Base-by-base conservation (phyloP, 2,113 vertebrate genomes). In the Corydoras maculifer region DNA sequence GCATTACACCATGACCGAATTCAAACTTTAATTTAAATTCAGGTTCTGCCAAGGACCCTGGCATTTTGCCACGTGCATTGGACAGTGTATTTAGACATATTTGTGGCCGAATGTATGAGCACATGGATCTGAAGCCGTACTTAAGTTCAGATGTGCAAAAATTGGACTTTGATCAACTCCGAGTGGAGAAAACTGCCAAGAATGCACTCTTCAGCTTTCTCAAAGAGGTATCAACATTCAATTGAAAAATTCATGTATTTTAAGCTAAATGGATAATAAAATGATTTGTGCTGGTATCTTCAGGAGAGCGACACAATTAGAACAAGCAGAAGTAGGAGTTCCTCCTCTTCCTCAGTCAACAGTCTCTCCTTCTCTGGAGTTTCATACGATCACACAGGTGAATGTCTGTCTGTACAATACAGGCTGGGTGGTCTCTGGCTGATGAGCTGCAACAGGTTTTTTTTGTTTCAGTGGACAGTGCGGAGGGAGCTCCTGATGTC, bases 51-150 rank as follows among this genome's bases (percentile, higher is more conserved):
- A 93, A 90, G 77, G 90, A 94, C 55, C 89, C 88, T 3, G 94
- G 94, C 11, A 89, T 94, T 68, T 85, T 96, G 32, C 93, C 91
- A 49, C 89, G 90, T 13, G 88, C 91, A 6, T 81, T 96, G 78
- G 90, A 89, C 13, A 77, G 85, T 57, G 86, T 91, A 62, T 94
- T 95, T 78, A 81, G 82, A n/a, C 81, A 89, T 65, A 81, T 91
- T 4, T 78, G 58, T 71, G 88, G 84, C 9, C 86, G 77, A 18
- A 88, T 85, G 68, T 94, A 95, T 43, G 79, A 77, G 13, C 86
- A 81, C 25, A 93, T 94, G 93, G 89, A 93, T 75, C 81, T 94
- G 71, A 95, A 92, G 13, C 94, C 93, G 0, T 83, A 89, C 84
- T 87, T 94, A 35, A 87, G 90, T 75, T 91, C 81, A 0, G 85